Evolutionary conservation across 2,888 invertebrate species (phyloP).

Genomic region (Rhogogaster chlorosoma): DNA sequence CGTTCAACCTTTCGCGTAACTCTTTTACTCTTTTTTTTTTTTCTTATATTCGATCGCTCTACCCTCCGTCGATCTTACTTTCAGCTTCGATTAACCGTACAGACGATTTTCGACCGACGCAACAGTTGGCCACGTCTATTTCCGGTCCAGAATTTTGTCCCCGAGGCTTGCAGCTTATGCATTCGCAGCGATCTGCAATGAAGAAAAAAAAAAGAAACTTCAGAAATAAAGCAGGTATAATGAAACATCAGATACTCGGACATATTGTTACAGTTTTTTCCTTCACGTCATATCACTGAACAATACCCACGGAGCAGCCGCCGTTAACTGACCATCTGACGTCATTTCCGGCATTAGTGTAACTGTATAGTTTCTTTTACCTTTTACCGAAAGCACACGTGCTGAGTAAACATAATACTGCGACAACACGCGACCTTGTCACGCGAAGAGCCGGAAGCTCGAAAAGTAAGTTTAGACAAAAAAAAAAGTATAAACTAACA

Average conservation of each 20-base stretch:
- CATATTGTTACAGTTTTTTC: background rate
- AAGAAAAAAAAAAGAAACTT: background rate
- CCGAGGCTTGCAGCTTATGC: constrained; percentile 47
- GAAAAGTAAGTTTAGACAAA: background rate
- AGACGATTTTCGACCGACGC: constrained; percentile 31
- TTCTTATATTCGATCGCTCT: background rate
- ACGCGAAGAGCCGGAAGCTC: constrained; percentile 35
- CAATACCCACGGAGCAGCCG: background rate
- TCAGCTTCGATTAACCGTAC: constrained; percentile 39
- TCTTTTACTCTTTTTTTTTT: background rate
- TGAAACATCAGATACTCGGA: background rate
- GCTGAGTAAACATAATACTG: constrained; percentile 5
- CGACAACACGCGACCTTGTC: constrained; percentile 41
- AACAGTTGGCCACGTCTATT: constrained; percentile 26
- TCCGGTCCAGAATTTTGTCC: constrained; percentile 30
- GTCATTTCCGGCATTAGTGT: constrained; percentile 17
- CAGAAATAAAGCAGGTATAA: background rate
- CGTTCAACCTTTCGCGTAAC: background rate
- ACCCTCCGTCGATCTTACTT: background rate
- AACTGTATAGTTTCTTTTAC: background rate
- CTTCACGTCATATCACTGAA: background rate
- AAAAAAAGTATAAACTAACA: background rate
- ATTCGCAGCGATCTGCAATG: constrained; percentile 53
- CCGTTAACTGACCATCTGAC: background rate
- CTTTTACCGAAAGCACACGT: constrained; percentile 16